phyloP scores from a whole-genome alignment of 2,797 vertebrate genomes.

The Psittacula derbiana region DNA sequence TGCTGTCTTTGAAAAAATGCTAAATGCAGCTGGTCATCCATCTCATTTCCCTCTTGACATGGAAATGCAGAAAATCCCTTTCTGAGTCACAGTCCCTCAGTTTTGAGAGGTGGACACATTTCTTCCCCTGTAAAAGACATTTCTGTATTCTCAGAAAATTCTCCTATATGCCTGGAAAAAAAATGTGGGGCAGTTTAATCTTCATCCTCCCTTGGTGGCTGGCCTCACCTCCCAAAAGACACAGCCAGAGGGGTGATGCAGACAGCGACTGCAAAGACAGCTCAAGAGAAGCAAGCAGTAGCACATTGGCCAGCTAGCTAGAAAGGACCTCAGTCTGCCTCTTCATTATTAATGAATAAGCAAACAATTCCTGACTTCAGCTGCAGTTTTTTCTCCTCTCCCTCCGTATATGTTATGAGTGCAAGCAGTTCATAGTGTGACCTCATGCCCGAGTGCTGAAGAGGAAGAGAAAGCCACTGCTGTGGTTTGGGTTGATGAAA shows the following conservation, averaged over 20 bases:
- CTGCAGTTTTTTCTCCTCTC: not conserved
- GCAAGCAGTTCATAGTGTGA: not conserved
- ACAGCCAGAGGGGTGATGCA: not conserved
- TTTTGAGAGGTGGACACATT: not conserved
- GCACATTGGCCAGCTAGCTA: not conserved
- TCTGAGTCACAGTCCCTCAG: not conserved
- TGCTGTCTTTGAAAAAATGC: not conserved
- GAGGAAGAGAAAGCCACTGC: not conserved
- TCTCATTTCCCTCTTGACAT: not conserved
- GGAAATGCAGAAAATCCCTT: not conserved
- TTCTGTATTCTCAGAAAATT: not conserved
- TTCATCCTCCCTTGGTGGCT: not conserved
- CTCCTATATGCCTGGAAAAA: not conserved
- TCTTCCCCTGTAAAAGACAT: not conserved
- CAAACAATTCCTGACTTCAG: not conserved
- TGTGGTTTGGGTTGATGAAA: not conserved
- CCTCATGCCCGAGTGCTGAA: not conserved
- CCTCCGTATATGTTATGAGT: accelerated
- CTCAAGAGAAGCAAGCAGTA: not conserved
- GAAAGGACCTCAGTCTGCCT: not conserved
- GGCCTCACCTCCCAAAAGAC: not conserved
- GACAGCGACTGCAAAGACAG: not conserved
- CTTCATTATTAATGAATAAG: not conserved
- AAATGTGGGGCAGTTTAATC: not conserved
- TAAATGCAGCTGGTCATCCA: not conserved